phyloP scores from a whole-genome alignment of 2,888 invertebrate genomes.

The Nudaria mundana region DNA sequence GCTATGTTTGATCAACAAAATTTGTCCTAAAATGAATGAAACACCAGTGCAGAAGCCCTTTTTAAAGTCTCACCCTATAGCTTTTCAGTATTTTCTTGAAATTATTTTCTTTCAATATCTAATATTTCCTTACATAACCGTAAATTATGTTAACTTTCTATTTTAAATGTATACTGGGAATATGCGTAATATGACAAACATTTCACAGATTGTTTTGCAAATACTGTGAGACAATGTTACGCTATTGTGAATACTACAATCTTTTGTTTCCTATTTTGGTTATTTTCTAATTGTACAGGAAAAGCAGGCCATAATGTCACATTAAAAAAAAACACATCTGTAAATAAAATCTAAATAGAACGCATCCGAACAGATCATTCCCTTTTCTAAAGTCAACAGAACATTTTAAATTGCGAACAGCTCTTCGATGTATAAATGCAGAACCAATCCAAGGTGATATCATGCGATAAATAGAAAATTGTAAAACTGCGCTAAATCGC shows the following conservation, averaged over 20 bases:
- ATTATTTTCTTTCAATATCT: neutral
- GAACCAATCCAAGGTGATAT: constrained; percentile 28
- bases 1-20: too few species aligned
- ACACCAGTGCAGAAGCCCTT: too few species aligned
- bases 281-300: constrained; percentile 19
- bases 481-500: constrained; percentile 36
- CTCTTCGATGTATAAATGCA: constrained; percentile 18
- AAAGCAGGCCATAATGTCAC: constrained; percentile 5
- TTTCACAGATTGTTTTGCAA: constrained; percentile 17
- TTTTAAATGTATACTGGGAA: constrained; percentile 12
- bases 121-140: neutral
- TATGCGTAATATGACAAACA: neutral
- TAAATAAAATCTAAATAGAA: constrained; percentile 8
- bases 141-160: constrained; percentile 14
- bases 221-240: constrained; percentile 20
- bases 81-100: too few species aligned
- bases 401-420: constrained; percentile 24
- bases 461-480: constrained; percentile 21
- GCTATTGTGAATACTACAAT: constrained; percentile 18
- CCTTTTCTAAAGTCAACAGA: constrained; percentile 16
- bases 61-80: too few species aligned
- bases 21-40: too few species aligned
- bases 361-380: constrained; percentile 16
- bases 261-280: constrained; percentile 15
- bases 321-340: constrained; percentile 11